A percentile compares a stretch with the other conserved stretches of the same genome.
These are phyloP conservation scores for Antheraea pernyi DNA, from an alignment of 1,140 invertebrate species.

Conservation along the genomic window DNA sequence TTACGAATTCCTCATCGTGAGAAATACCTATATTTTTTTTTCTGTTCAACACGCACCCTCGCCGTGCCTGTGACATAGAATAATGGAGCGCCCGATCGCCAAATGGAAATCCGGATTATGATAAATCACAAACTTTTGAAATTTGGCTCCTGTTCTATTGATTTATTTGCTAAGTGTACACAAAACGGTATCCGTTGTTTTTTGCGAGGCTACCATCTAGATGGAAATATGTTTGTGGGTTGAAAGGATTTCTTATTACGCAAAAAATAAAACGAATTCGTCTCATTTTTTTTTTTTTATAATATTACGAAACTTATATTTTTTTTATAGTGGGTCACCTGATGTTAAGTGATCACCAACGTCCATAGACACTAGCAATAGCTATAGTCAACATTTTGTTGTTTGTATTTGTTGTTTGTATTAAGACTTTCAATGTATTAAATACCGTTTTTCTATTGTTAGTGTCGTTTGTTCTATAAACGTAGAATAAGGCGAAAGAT, in stretches of 20 bases:
- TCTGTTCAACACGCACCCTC: conserved; percentile 59
- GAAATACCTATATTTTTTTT: conserved; percentile 41
- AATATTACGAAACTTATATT: too few relatives aligned
- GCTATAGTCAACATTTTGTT: too few relatives aligned
- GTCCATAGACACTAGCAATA: too few relatives aligned
- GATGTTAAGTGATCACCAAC: too few relatives aligned
- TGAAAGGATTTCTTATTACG: not conserved
- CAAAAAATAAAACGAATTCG: too few relatives aligned
- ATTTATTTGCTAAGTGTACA: conserved; percentile 64
- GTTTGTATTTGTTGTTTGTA: too few relatives aligned
- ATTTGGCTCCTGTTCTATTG: conserved; percentile 61
- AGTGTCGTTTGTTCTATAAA: too few relatives aligned
- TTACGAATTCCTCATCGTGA: conserved; percentile 15
- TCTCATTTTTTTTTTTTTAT: too few relatives aligned
- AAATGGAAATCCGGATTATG: conserved; percentile 76
- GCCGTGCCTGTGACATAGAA: conserved; percentile 72
- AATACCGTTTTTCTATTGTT: too few relatives aligned
- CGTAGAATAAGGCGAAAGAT: too few relatives aligned
- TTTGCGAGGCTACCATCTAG: conserved; percentile 13
- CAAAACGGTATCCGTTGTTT: conserved; percentile 56
- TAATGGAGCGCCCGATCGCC: conserved; percentile 69
- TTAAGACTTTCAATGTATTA: too few relatives aligned
- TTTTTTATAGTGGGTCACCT: too few relatives aligned
- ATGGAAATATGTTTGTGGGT: conserved; percentile 1
- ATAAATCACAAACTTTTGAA: conserved; percentile 77